Evolutionary conservation across 2,888 invertebrate genomes (phyloP).

Genomic region (Diarsia dahlii): DNA sequence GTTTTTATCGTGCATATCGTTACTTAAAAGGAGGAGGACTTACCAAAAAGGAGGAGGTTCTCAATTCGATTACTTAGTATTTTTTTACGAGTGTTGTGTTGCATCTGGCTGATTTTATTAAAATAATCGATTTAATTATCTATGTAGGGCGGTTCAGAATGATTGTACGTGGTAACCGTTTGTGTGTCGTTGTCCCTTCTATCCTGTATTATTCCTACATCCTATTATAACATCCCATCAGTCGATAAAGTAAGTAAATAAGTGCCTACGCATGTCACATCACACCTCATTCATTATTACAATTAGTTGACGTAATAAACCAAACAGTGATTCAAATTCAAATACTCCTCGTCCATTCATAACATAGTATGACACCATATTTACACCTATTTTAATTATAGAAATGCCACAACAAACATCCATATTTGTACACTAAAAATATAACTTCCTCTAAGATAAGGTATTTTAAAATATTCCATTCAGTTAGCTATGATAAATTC

Average conservation of each 20-base stretch:
- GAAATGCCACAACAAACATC: slow-evolving; percentile 4
- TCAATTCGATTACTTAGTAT: no score
- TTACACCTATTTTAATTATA: not conserved
- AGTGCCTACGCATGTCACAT: not conserved
- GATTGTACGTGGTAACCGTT: no score
- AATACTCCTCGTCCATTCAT: slow-evolving; percentile 1
- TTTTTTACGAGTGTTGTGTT: no score
- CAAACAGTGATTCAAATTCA: slow-evolving; percentile 13
- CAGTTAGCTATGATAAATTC: not conserved
- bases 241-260: slow-evolving; percentile 1
- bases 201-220: not conserved
- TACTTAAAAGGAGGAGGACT: no score
- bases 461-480: not conserved
- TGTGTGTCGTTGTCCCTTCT: no score
- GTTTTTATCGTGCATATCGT: no score
- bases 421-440: slow-evolving; percentile 12
- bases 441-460: slow-evolving; percentile 12
- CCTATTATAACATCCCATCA: not conserved
- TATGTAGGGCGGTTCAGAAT: no score
- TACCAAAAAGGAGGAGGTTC: no score
- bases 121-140: no score
- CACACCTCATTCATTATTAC: slow-evolving; percentile 22
- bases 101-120: no score
- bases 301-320: slow-evolving; percentile 10
- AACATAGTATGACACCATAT: not conserved